Conservation (phyloP, 2,797 vertebrate species). For the Chiroxiphia lanceolata region DNA sequence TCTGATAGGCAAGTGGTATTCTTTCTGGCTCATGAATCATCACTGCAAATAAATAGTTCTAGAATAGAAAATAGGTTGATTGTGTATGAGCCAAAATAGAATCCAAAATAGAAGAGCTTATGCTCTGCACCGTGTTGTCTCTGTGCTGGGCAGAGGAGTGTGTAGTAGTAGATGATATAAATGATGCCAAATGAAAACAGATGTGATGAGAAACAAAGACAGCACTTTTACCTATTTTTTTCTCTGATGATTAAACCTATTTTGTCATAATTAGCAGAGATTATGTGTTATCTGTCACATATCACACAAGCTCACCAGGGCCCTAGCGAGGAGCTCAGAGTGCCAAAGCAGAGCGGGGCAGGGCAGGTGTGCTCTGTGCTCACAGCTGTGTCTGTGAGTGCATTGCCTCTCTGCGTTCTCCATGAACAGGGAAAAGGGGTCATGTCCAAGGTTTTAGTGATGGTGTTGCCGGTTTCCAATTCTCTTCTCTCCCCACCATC, state of each 20-base stretch:
- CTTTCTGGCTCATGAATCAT: conserved; percentile 49
- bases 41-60: conserved; percentile 13
- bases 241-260: not conserved
- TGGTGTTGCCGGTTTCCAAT: not conserved
- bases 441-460: not conserved
- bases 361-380: not conserved
- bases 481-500: not conserved
- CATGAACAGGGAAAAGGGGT: not conserved
- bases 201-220: not conserved
- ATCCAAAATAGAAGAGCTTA: conserved; percentile 31
- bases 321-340: not conserved
- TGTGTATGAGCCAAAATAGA: conserved; percentile 51
- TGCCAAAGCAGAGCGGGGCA: not conserved
- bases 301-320: not conserved
- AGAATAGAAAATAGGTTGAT: conserved; percentile 48
- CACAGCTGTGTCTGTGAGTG: not conserved
- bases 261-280: not conserved
- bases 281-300: not conserved
- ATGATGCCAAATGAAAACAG: not conserved
- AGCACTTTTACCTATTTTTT: not conserved
- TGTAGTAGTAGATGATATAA: not conserved
- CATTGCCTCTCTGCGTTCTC: not conserved
- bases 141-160: not conserved
- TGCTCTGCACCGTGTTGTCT: not conserved
- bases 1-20: conserved; percentile 6